Evolutionary conservation across 2,113 vertebrate species (phyloP), one percentile per base, ranked within the genome.

Genomic region (Pitta sordida): DNA sequence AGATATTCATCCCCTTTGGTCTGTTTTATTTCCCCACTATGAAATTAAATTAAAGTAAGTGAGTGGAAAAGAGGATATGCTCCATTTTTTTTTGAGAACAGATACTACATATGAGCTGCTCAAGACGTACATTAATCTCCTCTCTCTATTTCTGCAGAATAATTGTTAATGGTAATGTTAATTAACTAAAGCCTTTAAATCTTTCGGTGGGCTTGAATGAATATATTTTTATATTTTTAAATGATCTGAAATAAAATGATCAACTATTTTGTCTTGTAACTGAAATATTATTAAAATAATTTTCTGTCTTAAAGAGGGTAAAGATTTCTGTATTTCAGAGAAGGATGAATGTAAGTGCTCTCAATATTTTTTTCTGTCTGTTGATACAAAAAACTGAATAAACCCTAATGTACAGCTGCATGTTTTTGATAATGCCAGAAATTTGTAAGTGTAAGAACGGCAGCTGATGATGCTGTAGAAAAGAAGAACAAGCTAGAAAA

Each of bases 361-460:
- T 88, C 36, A 56, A 1, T 64, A 21, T 26, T 51, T 95, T 60
- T 75, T 23, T 19, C 94, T 96, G 95, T 80, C 95, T 97, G 97
- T 98, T 96, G 97, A 97, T 97, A 98, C 96, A 98, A 98, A 98
- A 94, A 98, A 94, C 97, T 97, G 98, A 97, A 98, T 98, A 98
- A 98, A 98, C 82, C 3, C 3, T 97, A 98, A 97, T 96, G 15
- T 88, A 34, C 96, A 98, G 97, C 95, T 98, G 97, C 97, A 94
- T 95, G 97, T 94, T 98, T 97, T 94, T 83, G 96, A 95, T 98
- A 98, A 98, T 97, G 97, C 97, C 98, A 98, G 97, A 96, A 98
- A 98, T 98, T 97, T 98, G 91, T 98, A 98, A 98, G 97, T 98
- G 98, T 98, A 97, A 98, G 94, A 97, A 97, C 97, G 97, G 98